A percentile compares a stretch with the other conserved stretches of the same genome.
phyloP scores from a whole-genome alignment of 2,888 invertebrate species.

The Campaea margaritaria region DNA sequence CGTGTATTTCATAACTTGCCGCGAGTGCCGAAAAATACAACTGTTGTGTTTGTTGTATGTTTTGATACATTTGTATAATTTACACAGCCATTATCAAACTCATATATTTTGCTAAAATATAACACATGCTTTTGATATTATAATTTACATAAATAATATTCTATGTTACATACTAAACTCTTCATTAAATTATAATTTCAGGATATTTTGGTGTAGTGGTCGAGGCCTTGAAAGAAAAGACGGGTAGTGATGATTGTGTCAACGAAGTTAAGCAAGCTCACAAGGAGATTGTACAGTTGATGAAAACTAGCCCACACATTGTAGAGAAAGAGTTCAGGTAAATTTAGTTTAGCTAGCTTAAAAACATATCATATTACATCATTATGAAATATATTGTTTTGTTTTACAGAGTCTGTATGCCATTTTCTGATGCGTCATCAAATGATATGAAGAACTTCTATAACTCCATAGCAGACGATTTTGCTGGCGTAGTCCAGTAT shows the following conservation, averaged over 20 bases:
- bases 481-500: slow-evolving; percentile 97
- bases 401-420: slow-evolving; percentile 88
- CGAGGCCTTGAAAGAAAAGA: slow-evolving; percentile 87
- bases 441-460: slow-evolving; percentile 92
- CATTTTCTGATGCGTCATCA: slow-evolving; percentile 86
- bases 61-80: too few relatives aligned
- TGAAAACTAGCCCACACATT: slow-evolving; percentile 76
- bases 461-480: slow-evolving; percentile 92
- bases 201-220: slow-evolving; percentile 94
- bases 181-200: slow-evolving; percentile 54
- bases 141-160: too few relatives aligned
- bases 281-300: slow-evolving; percentile 86
- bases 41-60: too few relatives aligned
- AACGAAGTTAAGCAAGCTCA: slow-evolving; percentile 87
- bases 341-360: slow-evolving; percentile 36
- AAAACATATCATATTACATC: too few relatives aligned
- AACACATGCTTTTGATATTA: not conserved
- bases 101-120: too few relatives aligned
- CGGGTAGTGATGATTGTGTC: slow-evolving; percentile 89
- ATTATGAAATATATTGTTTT: too few relatives aligned
- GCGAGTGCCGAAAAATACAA: too few relatives aligned
- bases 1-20: too few relatives aligned
- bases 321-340: slow-evolving; percentile 91
- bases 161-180: not conserved
- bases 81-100: too few relatives aligned